phyloP scores from a whole-genome alignment of 2,797 vertebrate species.

The Cuculus canorus region DNA sequence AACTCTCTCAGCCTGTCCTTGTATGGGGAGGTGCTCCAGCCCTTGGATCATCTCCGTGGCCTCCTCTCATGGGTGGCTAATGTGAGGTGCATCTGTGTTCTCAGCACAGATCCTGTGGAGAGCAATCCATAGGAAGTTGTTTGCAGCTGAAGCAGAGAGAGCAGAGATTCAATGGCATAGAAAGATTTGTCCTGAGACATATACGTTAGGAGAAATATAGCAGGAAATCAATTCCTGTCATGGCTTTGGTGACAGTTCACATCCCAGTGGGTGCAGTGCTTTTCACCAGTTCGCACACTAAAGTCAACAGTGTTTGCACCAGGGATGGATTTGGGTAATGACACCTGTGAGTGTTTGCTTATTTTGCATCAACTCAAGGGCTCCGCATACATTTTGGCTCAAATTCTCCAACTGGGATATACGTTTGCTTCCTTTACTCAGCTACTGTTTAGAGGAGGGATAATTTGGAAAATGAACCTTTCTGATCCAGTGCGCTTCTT shows the following conservation, averaged over 20 bases:
- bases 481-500: not conserved
- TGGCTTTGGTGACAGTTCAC: no score
- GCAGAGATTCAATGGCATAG: not conserved
- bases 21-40: no score
- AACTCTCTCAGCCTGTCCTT: no score
- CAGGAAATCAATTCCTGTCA: not conserved
- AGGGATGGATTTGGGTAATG: not conserved
- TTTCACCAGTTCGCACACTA: not conserved
- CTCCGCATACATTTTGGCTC: not conserved
- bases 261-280: fast-evolving
- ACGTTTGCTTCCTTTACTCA: not conserved
- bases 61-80: not conserved
- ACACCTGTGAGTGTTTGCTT: not conserved
- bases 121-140: not conserved
- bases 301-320: not conserved
- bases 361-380: not conserved
- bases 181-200: not conserved
- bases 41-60: no score
- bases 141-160: not conserved
- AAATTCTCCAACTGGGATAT: not conserved
- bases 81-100: not conserved
- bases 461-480: not conserved
- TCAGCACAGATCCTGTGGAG: not conserved
- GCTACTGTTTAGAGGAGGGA: not conserved
- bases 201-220: not conserved